These are phyloP conservation scores for Sebastes hubbsi DNA, from an alignment of 2,797 vertebrate species.

Conservation along the genomic window DNA sequence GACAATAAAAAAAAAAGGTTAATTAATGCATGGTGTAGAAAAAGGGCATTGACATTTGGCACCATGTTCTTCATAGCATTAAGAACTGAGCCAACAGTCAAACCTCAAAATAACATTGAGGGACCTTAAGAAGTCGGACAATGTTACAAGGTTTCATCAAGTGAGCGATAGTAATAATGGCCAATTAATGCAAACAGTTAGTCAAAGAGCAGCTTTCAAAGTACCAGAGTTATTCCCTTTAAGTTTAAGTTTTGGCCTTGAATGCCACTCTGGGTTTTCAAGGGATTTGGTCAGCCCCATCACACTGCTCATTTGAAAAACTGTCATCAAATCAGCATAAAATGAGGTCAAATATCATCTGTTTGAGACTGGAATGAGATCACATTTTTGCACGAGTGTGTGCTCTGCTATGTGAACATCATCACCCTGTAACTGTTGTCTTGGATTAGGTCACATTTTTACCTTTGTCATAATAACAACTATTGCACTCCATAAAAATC, in stretches of 20 bases:
- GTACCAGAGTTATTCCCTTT: constrained; percentile 54
- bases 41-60: constrained; percentile 52
- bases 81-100: constrained; percentile 35
- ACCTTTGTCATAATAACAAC: constrained; percentile 30
- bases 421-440: not conserved
- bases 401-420: not conserved
- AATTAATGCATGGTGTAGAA: constrained; percentile 30
- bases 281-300: not conserved
- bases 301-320: constrained; percentile 23
- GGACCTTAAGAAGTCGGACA: constrained; percentile 29
- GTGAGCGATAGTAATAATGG: constrained; percentile 16
- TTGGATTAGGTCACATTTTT: constrained; percentile 50
- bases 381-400: not conserved
- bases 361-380: not conserved
- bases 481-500: constrained; percentile 63
- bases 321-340: constrained; percentile 11
- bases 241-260: constrained; percentile 3
- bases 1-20: constrained; percentile 36
- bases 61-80: constrained; percentile 34
- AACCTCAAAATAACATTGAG: constrained; percentile 37
- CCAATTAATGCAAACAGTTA: constrained; percentile 32
- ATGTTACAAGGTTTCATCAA: constrained; percentile 24
- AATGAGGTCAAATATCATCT: constrained; percentile 11
- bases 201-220: constrained; percentile 54
- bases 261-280: not conserved